Evolutionary conservation across 2,113 vertebrate genomes (phyloP).

Genomic region (Perca flavescens): DNA sequence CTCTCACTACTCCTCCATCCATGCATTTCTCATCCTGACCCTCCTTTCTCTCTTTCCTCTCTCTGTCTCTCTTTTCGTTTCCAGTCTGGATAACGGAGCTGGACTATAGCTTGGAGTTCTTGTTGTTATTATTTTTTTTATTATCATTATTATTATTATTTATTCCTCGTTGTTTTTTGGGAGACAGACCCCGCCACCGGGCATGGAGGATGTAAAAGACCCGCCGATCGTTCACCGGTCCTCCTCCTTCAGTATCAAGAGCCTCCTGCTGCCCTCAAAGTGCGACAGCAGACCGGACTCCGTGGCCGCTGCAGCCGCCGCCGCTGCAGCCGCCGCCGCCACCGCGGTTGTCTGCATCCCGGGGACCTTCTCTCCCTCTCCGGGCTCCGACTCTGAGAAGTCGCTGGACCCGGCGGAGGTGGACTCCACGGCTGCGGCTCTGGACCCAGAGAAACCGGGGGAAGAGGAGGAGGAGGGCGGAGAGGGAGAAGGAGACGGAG

Average conservation of each 20-base stretch:
- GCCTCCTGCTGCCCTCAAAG: slow-evolving; percentile 84
- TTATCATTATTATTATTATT: slow-evolving; percentile 55
- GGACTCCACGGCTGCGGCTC: slow-evolving; percentile 53
- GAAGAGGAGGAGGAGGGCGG: slow-evolving; percentile 60
- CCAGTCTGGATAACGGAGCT: slow-evolving; percentile 60
- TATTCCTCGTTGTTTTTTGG: slow-evolving; percentile 30
- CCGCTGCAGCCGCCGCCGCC: slow-evolving; percentile 19
- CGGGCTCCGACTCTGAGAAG: slow-evolving; percentile 78
- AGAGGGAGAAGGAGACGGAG: slow-evolving; percentile 36
- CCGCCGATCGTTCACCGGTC: slow-evolving; percentile 81
- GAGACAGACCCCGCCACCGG: slow-evolving; percentile 48
- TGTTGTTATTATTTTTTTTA: slow-evolving; percentile 17
- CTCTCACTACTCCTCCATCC: slow-evolving; percentile 61
- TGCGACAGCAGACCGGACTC: slow-evolving; percentile 71
- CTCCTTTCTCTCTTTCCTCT: slow-evolving; percentile 56
- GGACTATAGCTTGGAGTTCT: slow-evolving; percentile 57
- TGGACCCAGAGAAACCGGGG: slow-evolving; percentile 62
- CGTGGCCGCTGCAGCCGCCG: not conserved
- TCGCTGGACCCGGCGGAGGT: slow-evolving; percentile 68
- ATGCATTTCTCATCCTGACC: slow-evolving; percentile 69
- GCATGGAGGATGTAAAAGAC: slow-evolving; percentile 81
- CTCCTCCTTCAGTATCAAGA: slow-evolving; percentile 88
- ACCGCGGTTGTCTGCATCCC: slow-evolving; percentile 30
- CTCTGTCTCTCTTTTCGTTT: slow-evolving; percentile 62
- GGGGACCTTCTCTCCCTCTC: slow-evolving; percentile 59